Evolutionary conservation across 2,888 invertebrate genomes (phyloP), one percentile per base, ranked within the genome.

Genomic region (Hirtodrosophila cameraria): DNA sequence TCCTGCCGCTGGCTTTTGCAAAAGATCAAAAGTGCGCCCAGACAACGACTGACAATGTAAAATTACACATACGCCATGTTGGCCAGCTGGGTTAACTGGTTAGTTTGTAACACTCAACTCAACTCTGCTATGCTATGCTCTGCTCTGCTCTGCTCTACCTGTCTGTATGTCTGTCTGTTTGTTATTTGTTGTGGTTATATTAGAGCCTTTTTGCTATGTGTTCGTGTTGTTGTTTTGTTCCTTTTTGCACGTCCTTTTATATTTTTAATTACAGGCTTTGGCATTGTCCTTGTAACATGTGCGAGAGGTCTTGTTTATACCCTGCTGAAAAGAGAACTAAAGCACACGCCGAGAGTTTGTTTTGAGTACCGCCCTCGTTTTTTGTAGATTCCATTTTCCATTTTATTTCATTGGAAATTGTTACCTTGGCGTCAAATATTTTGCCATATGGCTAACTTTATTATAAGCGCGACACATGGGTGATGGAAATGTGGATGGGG

Each of bases 31-130:
- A 81, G 72, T 66, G 52, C 64, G 36, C 33, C 20, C 11, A 48
- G 63, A 41, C 43, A 41, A 57, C 48, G 42, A 52, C 71, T 60
- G 66, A 82, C 77, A 71, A 76, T 82, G 76, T 71, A 55, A 83
- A 66, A 83, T 83, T 77, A 80, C 84, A 67, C 84, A 83, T 83
- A 83, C 79, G 83, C 66, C 72, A 55, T 20, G 80, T 62, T 57
- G 53, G 39, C 55, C 61, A 67, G 72, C 36, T 72, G 43, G 52
- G 54, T 48, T 55, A 65, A 50, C 54, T 67, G 35, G 36, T 35
- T 52, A 30, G 41, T 42, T 43, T 42, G 16, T 27, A 18, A 6
- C 23, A 8, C 6, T 23, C 23, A 23, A 8, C 23, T 33, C 31
- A 20, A 13, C 27, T 15, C 28, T n/a, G 16, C n/a, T n/a, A n/a